phyloP scores from a whole-genome alignment of 2,888 invertebrate species.

The Strigamia crassipes region DNA sequence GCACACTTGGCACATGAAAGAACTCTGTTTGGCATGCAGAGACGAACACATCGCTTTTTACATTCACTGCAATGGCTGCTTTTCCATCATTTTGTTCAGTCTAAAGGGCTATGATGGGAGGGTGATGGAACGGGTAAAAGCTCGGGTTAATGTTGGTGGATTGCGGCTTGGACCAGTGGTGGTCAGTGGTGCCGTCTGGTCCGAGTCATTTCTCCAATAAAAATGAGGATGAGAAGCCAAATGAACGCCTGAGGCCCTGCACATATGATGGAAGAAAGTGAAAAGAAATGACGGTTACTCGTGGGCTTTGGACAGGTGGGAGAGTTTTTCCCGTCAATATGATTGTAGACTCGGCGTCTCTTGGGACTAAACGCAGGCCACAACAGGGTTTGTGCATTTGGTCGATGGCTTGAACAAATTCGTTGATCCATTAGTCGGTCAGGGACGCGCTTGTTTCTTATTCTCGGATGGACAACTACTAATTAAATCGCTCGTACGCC shows the following conservation, averaged over 20 bases:
- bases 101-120: neutral
- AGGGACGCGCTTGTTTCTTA: constrained; percentile 10
- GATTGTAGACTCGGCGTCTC: constrained; percentile 8
- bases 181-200: constrained; percentile 16
- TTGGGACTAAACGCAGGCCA: constrained; percentile 5
- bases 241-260: constrained; percentile 11
- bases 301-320: constrained; percentile 16
- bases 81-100: constrained; percentile 12
- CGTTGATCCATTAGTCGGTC: neutral
- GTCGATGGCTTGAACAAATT: constrained; percentile 11
- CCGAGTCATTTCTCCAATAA: constrained; percentile 21
- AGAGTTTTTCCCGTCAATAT: constrained; percentile 19
- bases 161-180: constrained; percentile 4
- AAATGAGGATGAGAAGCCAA: constrained; percentile 10
- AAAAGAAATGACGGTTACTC: constrained; percentile 5
- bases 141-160: constrained; percentile 13
- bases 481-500: neutral
- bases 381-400: constrained; percentile 21
- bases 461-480: constrained; percentile 14
- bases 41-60: constrained; percentile 13
- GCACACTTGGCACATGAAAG: neutral
- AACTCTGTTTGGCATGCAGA: constrained; percentile 4
- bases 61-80: constrained; percentile 21
- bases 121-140: neutral
- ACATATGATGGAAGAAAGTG: constrained; percentile 21